Conservation (phyloP, 2,113 vertebrate species). For the Crocuta crocuta region DNA sequence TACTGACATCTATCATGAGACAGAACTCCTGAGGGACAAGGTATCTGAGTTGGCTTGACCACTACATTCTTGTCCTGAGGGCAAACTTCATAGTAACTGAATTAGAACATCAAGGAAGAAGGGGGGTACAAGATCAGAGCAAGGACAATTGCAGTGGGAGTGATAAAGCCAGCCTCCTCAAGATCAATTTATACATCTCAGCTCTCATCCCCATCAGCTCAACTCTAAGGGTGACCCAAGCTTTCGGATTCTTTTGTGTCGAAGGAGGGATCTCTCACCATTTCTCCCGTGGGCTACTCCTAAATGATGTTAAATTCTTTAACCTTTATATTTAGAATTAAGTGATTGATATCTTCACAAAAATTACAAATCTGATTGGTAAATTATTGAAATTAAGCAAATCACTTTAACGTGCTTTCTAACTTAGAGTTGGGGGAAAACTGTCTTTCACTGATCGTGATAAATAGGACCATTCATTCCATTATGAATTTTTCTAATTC, state of each 20-base stretch:
- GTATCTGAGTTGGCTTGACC: neutral
- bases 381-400: slow-evolving; percentile 68
- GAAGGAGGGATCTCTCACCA: neutral
- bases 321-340: slow-evolving; percentile 31
- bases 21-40: neutral
- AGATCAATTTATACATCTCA: accelerated
- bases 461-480: slow-evolving; percentile 64
- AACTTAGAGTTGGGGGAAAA: neutral
- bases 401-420: neutral
- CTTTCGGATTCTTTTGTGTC: neutral
- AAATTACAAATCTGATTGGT: slow-evolving; percentile 34
- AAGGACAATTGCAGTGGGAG: neutral
- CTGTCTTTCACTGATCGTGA: slow-evolving; percentile 7
- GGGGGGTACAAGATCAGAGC: too few relatives aligned
- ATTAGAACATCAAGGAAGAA: neutral
- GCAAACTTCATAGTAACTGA: neutral
- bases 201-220: neutral
- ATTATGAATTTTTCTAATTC: slow-evolving; percentile 53
- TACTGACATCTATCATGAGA: neutral
- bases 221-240: neutral
- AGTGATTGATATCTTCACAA: neutral
- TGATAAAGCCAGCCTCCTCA: neutral
- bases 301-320: neutral
- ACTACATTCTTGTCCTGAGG: neutral
- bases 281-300: neutral